Base-by-base conservation (phyloP, 2,797 vertebrate species). In the Garrulus glandarius region DNA sequence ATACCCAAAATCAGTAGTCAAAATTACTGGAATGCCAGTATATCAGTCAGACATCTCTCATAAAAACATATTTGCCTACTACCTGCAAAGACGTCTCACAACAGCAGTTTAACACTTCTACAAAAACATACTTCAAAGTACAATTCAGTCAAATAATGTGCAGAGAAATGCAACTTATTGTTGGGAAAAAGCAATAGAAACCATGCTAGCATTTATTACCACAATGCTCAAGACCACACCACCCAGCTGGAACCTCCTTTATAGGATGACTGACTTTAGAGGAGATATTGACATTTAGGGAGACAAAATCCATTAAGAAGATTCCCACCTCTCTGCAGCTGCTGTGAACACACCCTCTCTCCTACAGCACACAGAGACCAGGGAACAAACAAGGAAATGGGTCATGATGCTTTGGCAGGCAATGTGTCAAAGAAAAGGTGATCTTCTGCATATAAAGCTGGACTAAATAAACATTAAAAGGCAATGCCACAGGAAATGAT, bases 201-300 rank as follows among this genome's bases (percentile, higher is more conserved):
- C 6, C 13, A 34, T 59, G 13, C 29, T 52, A 34, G 15, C 27
- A 56, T 68, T 75, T 85, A 76, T n/a, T 57, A 83, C 55, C 26
- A 46, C 22, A 43, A n/a, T 60, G 12, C 26, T 57, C 34, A 46
- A 39, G 43, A 61, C 44, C 46, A 90, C 19, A 46, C 5, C 9
- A 53, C 16, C 39, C 41, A 85, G 8, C 2, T 56, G 37, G 24
- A 67, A 72, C 15, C 16, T 70, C 36, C 21, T 60, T 68, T 32
- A 41, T 6, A 56, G 46, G n/a, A 64, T 34, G 37, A 52, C 17
- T 56, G 43, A 53, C 14, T 57, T 69, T 3, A 63, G 39, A 93
- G 21, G 21, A 81, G 16, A 22, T 53, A 61, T 3, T 0, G 0
- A 26, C 23, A 44, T 56, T 1, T 56, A 29, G 41, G 55, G 41